Conservation (phyloP, 1,140 invertebrate genomes). For the Lordiphosa clarofinis region DNA sequence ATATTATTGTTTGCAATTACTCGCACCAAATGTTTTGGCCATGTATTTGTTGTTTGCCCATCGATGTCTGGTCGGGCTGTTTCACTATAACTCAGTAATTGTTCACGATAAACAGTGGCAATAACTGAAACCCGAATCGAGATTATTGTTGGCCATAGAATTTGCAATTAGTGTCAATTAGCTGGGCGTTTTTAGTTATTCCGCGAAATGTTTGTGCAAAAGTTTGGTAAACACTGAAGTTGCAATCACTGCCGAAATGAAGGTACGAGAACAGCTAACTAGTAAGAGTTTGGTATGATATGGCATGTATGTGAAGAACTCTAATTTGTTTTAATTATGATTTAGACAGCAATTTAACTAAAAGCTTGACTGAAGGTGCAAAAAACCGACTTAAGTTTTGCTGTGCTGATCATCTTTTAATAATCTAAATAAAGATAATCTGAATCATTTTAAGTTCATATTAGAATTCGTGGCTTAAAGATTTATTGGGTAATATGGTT, state of each 20-base stretch:
- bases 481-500: too few species aligned
- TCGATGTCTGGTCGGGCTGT: slow-evolving; percentile 4
- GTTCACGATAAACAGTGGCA: slow-evolving; percentile 39
- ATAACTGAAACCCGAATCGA: slow-evolving; percentile 6
- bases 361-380: too few species aligned
- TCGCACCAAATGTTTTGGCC: slow-evolving; percentile 55
- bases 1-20: slow-evolving; percentile 66
- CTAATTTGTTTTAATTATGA: too few species aligned
- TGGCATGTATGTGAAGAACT: too few species aligned
- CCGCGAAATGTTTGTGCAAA: slow-evolving; percentile 27
- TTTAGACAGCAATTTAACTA: too few species aligned
- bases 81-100: slow-evolving; percentile 19
- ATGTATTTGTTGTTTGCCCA: slow-evolving; percentile 48
- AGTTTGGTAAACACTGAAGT: slow-evolving; percentile 8
- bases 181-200: slow-evolving; percentile 32
- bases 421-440: too few species aligned
- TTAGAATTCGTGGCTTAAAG: too few species aligned
- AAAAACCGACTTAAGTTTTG: too few species aligned
- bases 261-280: too few species aligned
- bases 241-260: slow-evolving; percentile 11
- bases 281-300: too few species aligned
- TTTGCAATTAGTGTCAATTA: slow-evolving; percentile 73
- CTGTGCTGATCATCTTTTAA: too few species aligned
- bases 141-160: slow-evolving; percentile 21
- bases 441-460: too few species aligned